Evolutionary conservation across 2,888 invertebrate genomes (phyloP).

Genomic region (Sminthurinus aureus): DNA sequence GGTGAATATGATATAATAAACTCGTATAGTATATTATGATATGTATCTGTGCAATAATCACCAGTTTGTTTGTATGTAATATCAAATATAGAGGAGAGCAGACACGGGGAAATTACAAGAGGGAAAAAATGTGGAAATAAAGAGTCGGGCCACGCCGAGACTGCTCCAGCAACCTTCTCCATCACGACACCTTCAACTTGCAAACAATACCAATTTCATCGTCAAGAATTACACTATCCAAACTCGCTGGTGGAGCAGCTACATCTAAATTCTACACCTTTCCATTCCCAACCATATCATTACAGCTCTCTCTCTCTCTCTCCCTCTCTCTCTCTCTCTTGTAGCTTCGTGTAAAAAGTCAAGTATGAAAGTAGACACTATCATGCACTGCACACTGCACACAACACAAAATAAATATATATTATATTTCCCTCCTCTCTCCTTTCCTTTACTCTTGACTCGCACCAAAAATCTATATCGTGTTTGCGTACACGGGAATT

Average conservation of each 20-base stretch:
- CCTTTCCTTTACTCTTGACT: neutral
- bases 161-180: slow-evolving; percentile 34
- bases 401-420: neutral
- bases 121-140: slow-evolving; percentile 13
- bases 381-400: slow-evolving; percentile 22
- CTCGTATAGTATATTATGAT: too few species aligned
- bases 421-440: slow-evolving; percentile 16
- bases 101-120: slow-evolving; percentile 5
- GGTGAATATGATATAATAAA: too few species aligned
- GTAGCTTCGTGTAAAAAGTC: slow-evolving; percentile 18
- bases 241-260: slow-evolving; percentile 9
- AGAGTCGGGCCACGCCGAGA: slow-evolving; percentile 30
- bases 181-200: slow-evolving; percentile 35
- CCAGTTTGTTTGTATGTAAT: neutral
- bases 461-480: neutral
- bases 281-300: slow-evolving; percentile 25
- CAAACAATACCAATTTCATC: slow-evolving; percentile 42
- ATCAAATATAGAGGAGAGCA: neutral
- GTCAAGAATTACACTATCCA: slow-evolving; percentile 35
- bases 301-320: slow-evolving; percentile 8
- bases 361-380: slow-evolving; percentile 34
- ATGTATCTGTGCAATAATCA: neutral
- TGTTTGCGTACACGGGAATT: neutral
- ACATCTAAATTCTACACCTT: slow-evolving; percentile 34
- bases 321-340: neutral